phyloP scores from a whole-genome alignment of 2,113 vertebrate genomes.

The Callopanchax toddi region DNA sequence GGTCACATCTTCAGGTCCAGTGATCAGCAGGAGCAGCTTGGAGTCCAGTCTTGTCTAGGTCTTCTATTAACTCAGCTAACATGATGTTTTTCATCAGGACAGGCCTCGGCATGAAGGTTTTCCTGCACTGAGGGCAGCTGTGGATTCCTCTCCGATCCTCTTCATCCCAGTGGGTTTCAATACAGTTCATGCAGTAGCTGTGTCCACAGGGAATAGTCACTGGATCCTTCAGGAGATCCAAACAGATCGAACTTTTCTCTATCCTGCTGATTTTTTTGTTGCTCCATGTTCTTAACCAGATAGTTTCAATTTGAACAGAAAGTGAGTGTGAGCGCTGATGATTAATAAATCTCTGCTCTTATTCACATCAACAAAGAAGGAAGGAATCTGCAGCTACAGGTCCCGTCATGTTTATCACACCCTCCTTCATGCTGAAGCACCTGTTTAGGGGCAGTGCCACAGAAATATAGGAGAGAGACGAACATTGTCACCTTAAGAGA shows the following conservation, averaged over 20 bases:
- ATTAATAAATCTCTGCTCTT: no score
- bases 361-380: no score
- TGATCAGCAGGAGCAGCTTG: constrained; percentile 3
- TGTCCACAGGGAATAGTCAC: no score
- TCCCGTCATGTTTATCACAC: not conserved
- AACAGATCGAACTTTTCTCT: not conserved
- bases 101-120: not conserved
- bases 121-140: constrained; percentile 6
- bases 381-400: no score
- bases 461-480: not conserved
- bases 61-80: not conserved
- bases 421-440: not conserved
- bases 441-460: no score
- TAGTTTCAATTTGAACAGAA: no score
- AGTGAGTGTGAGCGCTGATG: no score
- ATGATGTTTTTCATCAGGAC: constrained; percentile 2
- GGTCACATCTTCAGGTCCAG: constrained; percentile 15
- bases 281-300: not conserved
- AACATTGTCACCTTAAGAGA: not conserved
- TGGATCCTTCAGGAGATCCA: constrained; percentile 3
- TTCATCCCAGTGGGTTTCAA: not conserved
- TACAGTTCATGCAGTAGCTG: not conserved
- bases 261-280: not conserved
- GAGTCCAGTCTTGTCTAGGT: constrained; percentile 2
- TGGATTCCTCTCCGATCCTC: not conserved